Base-by-base conservation (phyloP, 2,888 invertebrate genomes). In the Prosapia bicincta region DNA sequence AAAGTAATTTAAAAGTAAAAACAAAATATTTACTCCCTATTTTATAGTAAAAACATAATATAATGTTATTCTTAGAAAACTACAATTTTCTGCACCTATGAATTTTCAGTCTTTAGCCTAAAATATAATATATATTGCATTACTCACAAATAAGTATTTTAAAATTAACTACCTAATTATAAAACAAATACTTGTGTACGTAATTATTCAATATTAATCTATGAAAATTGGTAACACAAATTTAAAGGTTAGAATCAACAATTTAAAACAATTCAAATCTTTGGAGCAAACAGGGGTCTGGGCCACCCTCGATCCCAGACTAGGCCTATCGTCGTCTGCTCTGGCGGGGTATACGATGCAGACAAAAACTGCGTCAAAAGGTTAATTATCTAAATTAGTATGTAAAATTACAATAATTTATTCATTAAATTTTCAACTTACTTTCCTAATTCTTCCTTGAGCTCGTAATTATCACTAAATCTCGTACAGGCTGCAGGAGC, bases 391-490 rank as follows among this genome's bases (percentile, higher is more conserved):
- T 76, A 67, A 66, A 73, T 26, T 28, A 54, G 13, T 72, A 26
- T 9, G 32, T 28, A 71, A 74, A 72, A 54, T 20, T 30, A 71
- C 66, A 66, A 20, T 54, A 26, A 25, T 30, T 30, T 15, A 68
- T 25, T 26, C 10, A 71, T 69, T 66, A n/a, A 72, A 76, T 85
- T 20, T 54, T 54, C 20, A 54, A 94, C 96, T 92, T 89, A 96
- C 96, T 99, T 99, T 87, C 99, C 99, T 85, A 99, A 91, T 90
- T 99, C 99, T 89, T 99, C 99, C 89, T 99, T 99, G 83, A 99
- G 92, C 85, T 99, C 99, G 88, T 99, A 99, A 88, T 98, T 98
- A 89, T 99, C 99, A 88, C 96, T 98, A 89, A 99, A 99, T 86
- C 98, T 95, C 86, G 97, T 98, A 89, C 96, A 95, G 88, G 94